Evolutionary conservation across 2,888 invertebrate genomes (phyloP), one percentile per base, ranked within the genome.

Genomic region (Aricia artaxerxes): DNA sequence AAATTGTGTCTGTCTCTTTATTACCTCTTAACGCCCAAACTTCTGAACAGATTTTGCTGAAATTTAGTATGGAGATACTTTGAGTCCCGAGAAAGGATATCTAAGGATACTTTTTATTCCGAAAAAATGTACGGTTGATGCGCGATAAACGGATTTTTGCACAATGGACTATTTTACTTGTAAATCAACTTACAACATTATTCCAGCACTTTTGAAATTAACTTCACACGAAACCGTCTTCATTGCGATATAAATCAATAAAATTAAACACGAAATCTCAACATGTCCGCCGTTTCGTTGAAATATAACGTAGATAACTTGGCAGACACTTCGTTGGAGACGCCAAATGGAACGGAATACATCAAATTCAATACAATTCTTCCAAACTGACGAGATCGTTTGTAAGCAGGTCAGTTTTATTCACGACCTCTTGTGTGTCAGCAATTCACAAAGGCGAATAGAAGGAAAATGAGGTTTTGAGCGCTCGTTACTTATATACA

Each of bases 371-470:
- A 80, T 81, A 81, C 80, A 79, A 80, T 81, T 78, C 61, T 80
- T 79, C 72, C 78, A 64, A 78, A 78, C 77, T 61, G 75, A 57
- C 85, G 87, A 87, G 88, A 90, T 90, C 88, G 90, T 88, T 87
- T 85, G 88, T 87, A 90, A 90, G 87, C 90, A 82, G 91, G 91
- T 89, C 91, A 88, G 84, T 89, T 88, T 87, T 89, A 89, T 89
- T 87, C 87, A 86, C 86, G 88, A 88, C 88, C 88, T 85, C 31
- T 76, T 31, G 35, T 76, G 57, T 57, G 57, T 76, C 76, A 57
- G 76, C 53, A 89, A 87, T 87, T 85, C 79, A 84, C 79, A 84
- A 69, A 35, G 69, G 11, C 35, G 16, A 13, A 61, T 61, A 64
- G 64, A 64, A 38, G 35, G 69, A 35, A 69, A 69, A 69, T 11